Evolutionary conservation across 2,797 vertebrate genomes (phyloP).

Genomic region (Pygocentrus nattereri): DNA sequence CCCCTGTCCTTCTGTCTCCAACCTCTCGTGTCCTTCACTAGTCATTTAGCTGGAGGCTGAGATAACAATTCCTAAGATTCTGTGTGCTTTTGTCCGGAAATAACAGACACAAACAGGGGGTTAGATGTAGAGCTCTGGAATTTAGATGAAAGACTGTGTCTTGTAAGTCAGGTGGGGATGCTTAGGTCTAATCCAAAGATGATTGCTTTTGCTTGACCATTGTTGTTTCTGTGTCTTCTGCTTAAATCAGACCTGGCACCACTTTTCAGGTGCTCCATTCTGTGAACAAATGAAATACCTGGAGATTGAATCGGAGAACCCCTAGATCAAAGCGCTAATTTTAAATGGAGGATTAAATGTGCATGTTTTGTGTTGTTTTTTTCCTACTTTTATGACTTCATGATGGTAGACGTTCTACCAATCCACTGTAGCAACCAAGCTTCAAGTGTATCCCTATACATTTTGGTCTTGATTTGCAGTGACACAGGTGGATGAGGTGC

Average conservation of each 20-base stretch:
- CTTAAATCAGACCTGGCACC: constrained; percentile 43
- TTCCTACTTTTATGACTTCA: background rate
- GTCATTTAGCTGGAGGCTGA: constrained; percentile 53
- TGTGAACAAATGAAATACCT: constrained; percentile 22
- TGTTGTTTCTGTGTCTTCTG: constrained; percentile 40
- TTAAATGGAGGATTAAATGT: background rate
- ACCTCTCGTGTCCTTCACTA: constrained; percentile 4
- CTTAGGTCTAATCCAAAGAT: constrained; percentile 65
- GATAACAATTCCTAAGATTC: constrained; percentile 63
- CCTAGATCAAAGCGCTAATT: background rate
- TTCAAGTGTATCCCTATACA: background rate
- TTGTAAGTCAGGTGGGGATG: constrained; percentile 61
- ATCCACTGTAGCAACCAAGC: background rate
- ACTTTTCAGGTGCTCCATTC: constrained; percentile 13
- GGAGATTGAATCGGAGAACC: constrained; percentile 1
- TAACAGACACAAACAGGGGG: constrained; percentile 61
- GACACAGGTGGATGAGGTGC: background rate
- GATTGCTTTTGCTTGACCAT: constrained; percentile 60
- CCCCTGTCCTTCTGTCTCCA: background rate
- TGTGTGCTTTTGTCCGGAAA: constrained; percentile 59
- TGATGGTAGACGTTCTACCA: background rate
- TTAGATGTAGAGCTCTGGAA: constrained; percentile 56
- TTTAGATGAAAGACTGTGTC: constrained; percentile 59
- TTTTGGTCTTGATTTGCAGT: background rate
- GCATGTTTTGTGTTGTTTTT: background rate